Evolutionary conservation across 2,113 vertebrate species (phyloP).

Genomic region (Paracyprichromis sp.): DNA sequence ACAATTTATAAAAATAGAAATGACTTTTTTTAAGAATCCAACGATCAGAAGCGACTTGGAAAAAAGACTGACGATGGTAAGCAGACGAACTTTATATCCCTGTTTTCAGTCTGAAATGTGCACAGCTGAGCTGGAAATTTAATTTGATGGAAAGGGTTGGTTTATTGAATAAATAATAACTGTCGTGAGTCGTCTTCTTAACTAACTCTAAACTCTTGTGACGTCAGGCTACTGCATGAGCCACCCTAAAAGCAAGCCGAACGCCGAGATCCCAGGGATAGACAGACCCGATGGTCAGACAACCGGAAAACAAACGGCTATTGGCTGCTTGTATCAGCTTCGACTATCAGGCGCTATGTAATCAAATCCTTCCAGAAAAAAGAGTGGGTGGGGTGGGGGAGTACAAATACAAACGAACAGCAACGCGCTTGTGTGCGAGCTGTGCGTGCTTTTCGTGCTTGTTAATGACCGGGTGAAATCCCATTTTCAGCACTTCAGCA

Average conservation of each 20-base stretch:
- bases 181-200: background rate
- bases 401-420: background rate
- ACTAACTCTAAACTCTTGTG: background rate
- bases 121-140: background rate
- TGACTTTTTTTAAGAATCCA: background rate
- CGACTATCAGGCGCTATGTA: background rate
- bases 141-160: background rate
- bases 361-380: conserved; percentile 3
- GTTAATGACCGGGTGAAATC: conserved; percentile 37
- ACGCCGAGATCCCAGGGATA: background rate
- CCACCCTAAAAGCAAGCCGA: background rate
- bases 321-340: conserved; percentile 8
- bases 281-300: conserved; percentile 15
- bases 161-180: background rate
- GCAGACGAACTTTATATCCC: background rate
- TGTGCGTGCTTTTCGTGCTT: background rate
- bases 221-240: background rate
- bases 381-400: background rate
- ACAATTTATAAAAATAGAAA: conserved; percentile 40
- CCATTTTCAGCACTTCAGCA: conserved; percentile 23
- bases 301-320: conserved; percentile 27
- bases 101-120: background rate
- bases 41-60: background rate
- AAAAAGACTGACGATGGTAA: background rate
- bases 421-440: background rate